phyloP scores from a whole-genome alignment of 2,113 vertebrate genomes.

The Siphamia tubifer region DNA sequence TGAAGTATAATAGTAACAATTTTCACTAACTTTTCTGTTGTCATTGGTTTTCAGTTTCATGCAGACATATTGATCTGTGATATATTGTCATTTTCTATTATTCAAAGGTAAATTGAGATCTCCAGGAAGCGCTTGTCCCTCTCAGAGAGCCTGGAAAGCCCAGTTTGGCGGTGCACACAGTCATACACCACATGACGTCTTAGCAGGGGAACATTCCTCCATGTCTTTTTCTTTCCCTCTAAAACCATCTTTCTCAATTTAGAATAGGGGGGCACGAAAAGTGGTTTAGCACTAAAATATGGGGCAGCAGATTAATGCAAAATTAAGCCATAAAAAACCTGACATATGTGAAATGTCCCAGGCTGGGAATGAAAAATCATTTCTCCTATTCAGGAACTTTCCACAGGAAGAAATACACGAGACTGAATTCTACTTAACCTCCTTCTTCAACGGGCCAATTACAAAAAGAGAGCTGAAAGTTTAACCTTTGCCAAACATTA shows the following conservation, averaged over 20 bases:
- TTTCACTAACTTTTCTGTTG: constrained; percentile 16
- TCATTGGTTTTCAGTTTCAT: constrained; percentile 20
- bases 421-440: constrained; percentile 57
- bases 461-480: constrained; percentile 16
- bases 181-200: constrained; percentile 72
- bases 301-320: constrained; percentile 58
- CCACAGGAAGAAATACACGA: constrained; percentile 63
- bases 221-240: constrained; percentile 45
- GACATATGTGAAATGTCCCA: constrained; percentile 63
- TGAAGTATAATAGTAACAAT: constrained; percentile 21
- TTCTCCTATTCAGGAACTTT: constrained; percentile 64
- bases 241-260: constrained; percentile 68
- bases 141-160: constrained; percentile 47
- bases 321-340: constrained; percentile 61
- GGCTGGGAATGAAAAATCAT: constrained; percentile 54
- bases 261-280: constrained; percentile 53
- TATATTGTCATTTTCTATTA: constrained; percentile 58
- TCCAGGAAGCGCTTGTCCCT: constrained; percentile 65
- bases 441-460: constrained; percentile 16
- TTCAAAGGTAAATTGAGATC: constrained; percentile 71
- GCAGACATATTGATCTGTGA: constrained; percentile 29
- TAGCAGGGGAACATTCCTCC: constrained; percentile 74
- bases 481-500: constrained; percentile 46
- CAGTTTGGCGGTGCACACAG: constrained; percentile 57
- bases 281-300: constrained; percentile 48